phyloP scores from a whole-genome alignment of 2,113 vertebrate genomes.

The Calidris pygmaea region DNA sequence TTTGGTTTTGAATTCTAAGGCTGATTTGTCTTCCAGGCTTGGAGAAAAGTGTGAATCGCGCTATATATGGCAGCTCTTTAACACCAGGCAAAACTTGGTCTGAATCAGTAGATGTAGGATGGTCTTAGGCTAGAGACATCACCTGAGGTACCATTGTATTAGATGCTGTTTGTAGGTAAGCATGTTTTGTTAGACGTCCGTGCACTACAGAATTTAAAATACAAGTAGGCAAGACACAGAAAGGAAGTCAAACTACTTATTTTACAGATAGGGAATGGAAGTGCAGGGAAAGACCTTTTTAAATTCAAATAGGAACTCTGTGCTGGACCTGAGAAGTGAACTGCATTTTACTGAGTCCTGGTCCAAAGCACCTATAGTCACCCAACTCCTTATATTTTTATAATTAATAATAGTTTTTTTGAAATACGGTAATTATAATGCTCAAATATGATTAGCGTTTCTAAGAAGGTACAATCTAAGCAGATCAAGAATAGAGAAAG shows the following conservation, averaged over 20 bases:
- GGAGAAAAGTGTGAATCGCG: not conserved
- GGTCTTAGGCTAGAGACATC: not conserved
- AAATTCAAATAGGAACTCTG: not conserved
- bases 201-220: not conserved
- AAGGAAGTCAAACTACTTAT: not conserved
- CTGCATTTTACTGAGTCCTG: not conserved
- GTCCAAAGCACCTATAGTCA: not conserved
- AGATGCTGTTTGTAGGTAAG: rapidly evolving
- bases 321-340: not conserved
- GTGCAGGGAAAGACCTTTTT: not conserved
- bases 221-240: not conserved
- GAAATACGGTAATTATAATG: not conserved
- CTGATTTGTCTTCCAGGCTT: not conserved
- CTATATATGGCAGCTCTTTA: not conserved
- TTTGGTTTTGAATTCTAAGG: not conserved
- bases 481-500: not conserved
- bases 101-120: not conserved
- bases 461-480: not conserved
- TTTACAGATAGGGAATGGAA: not conserved
- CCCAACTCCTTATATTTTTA: not conserved
- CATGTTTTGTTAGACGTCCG: not conserved
- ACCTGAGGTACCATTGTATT: not conserved
- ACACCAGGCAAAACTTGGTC: not conserved
- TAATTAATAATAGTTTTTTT: not conserved
- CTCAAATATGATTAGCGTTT: not conserved